Evolutionary conservation across 2,888 invertebrate genomes (phyloP).

Genomic region (Platynereis dumerilii): DNA sequence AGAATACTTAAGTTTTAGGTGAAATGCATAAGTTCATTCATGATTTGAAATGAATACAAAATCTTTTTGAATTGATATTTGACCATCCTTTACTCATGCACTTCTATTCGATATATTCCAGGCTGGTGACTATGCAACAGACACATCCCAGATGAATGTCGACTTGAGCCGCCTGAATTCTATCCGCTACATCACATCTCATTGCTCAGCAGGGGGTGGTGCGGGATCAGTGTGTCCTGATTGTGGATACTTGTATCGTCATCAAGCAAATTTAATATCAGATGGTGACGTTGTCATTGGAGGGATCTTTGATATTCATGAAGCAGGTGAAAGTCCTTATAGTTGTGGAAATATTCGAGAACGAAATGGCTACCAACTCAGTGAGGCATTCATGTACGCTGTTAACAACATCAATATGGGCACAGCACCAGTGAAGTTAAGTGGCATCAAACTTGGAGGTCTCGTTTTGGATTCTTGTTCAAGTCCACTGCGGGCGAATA

Average conservation of each 20-base stretch:
- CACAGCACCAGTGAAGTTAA: conserved; percentile 37
- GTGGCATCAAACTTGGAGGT: conserved; percentile 47
- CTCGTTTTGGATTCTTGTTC: conserved; percentile 55
- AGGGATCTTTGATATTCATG: conserved; percentile 52
- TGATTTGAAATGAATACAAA: too few relatives aligned
- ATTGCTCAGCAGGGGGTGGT: conserved; percentile 38
- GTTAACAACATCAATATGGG: conserved; percentile 47
- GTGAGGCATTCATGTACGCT: conserved; percentile 53
- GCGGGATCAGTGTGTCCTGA: conserved; percentile 40
- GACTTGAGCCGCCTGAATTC: background rate
- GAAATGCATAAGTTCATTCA: too few relatives aligned
- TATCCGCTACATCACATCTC: conserved; percentile 20
- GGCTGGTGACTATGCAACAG: too few relatives aligned
- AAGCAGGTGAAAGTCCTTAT: conserved; percentile 45
- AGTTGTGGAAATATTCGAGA: conserved; percentile 39
- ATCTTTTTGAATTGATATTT: too few relatives aligned
- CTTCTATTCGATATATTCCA: too few relatives aligned
- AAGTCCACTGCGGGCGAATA: conserved; percentile 42
- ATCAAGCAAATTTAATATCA: conserved; percentile 43
- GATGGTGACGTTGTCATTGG: conserved; percentile 53
- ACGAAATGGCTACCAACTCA: conserved; percentile 50
- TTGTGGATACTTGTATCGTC: conserved; percentile 50
- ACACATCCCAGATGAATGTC: conserved; percentile 4
- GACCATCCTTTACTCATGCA: too few relatives aligned
- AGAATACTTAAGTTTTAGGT: too few relatives aligned